These are phyloP conservation scores for Melanerpes aurifrons DNA, from an alignment of 2,113 vertebrate species.

Conservation along the genomic window DNA sequence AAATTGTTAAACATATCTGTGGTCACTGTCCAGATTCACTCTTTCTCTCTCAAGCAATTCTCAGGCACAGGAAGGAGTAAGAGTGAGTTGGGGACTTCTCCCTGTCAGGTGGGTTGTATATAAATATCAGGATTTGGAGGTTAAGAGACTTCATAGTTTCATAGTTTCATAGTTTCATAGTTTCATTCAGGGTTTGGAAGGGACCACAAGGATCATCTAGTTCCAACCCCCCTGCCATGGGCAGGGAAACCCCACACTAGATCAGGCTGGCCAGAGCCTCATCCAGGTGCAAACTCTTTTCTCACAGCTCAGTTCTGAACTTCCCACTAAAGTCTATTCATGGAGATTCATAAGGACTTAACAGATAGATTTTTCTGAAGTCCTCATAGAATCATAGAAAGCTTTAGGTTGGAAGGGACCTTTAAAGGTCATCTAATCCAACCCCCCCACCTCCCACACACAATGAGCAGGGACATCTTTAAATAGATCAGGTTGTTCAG, in stretches of 20 bases:
- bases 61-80: background rate
- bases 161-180: no score
- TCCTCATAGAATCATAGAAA: background rate
- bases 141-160: background rate
- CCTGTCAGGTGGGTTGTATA: background rate
- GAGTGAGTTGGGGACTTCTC: background rate
- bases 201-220: no score
- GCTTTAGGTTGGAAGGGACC: no score
- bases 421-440: no score
- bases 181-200: no score
- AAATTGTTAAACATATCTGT: background rate
- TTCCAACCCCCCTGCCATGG: no score
- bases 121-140: background rate
- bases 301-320: background rate
- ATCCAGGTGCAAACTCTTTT: background rate
- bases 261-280: no score
- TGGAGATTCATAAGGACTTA: background rate
- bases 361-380: background rate
- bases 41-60: background rate
- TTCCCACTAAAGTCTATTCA: background rate
- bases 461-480: no score
- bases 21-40: background rate
- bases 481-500: no score
- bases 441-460: no score
- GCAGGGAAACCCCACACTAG: no score